Evolutionary conservation across 2,113 vertebrate species (phyloP).

Genomic region (Rhinoderma darwinii): DNA sequence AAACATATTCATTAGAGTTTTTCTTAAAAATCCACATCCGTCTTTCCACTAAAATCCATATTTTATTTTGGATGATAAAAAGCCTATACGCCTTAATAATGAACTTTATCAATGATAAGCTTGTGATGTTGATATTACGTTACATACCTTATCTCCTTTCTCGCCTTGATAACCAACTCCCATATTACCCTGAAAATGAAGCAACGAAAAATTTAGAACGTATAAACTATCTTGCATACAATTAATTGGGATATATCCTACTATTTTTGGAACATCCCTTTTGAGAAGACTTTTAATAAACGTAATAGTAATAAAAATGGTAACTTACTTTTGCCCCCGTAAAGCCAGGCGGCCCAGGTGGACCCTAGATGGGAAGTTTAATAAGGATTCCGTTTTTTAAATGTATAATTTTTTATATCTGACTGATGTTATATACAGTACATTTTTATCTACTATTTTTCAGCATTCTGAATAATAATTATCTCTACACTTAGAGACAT

Average conservation of each 20-base stretch:
- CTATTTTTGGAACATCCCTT: neutral
- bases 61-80: neutral
- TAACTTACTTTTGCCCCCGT: conserved; percentile 83
- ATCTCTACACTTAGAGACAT: neutral
- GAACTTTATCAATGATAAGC: neutral
- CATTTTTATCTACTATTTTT: neutral
- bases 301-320: neutral
- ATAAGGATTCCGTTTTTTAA: neutral
- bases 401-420: neutral
- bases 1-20: neutral
- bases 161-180: conserved; percentile 85
- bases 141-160: conserved; percentile 87
- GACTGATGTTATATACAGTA: neutral
- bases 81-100: neutral
- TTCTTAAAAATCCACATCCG: too few species aligned
- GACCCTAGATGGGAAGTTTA: conserved; percentile 74
- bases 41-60: too few species aligned
- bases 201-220: neutral
- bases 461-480: neutral
- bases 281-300: neutral
- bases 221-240: neutral
- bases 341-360: conserved; percentile 75
- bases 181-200: conserved; percentile 79
- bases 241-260: neutral
- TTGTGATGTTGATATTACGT: neutral